Base-by-base conservation (phyloP, 2,113 vertebrate species). In the Sylvilagus bachmani region DNA sequence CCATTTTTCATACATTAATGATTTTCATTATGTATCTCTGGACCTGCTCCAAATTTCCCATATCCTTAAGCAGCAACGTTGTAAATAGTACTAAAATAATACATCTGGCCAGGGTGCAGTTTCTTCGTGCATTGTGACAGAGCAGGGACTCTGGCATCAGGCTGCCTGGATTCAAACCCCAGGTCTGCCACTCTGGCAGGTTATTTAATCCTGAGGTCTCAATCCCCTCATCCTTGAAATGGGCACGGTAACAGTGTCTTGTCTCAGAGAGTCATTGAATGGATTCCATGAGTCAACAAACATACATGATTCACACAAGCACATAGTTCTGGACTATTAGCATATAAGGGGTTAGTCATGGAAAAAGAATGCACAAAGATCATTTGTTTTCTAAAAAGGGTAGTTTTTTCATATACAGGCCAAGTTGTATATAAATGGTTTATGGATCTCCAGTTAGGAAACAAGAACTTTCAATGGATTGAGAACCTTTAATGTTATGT, bases 1-100 rank as follows among this genome's bases (percentile, higher is more conserved):
- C 62, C 55, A 77, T 91, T 95, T 94, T 92, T 80, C n/a, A 85
- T 78, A 81, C 38, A 90, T 90, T 66, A 89, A 70, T 89, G 70
- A 93, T 88, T 86, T 92, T 96, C 36, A 82, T 82, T 81, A n/a
- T 36, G 10, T 88, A 12, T 88, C 27, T 44, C 16, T 89, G 51
- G 58, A 88, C 17, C 19, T 0, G 0, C 14, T 95, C 74, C 74
- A 90, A 85, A 78, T 67, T 82, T 75, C 53, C 38, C 51, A 88
- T 4, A 22, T 69, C 25, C 71, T 89, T 74, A 90, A 93, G 49
- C 22, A 16, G 14, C 70, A 31, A 1, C 64, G 4, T 44, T 89
- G 38, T 73, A 90, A 88, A 85, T 82, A 82, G 58, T 62, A 80
- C 31, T 79, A 92, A 78, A 69, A 62, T 67, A 87, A 95, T 16